Conservation (phyloP, 2,797 vertebrate genomes). For the Huso huso region DNA sequence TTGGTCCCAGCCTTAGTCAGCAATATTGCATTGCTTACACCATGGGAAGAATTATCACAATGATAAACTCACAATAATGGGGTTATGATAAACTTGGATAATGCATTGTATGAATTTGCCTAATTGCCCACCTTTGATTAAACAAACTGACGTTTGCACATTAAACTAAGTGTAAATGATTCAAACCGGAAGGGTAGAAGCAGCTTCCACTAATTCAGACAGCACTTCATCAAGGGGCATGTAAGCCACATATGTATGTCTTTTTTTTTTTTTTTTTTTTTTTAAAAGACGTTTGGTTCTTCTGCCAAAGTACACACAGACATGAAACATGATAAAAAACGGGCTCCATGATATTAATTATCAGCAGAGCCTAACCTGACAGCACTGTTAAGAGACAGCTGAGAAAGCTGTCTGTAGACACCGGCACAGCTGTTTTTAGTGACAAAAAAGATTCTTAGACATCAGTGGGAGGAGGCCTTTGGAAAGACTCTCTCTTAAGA, state of each 20-base stretch:
- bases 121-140: too few species aligned
- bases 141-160: too few species aligned
- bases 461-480: constrained; percentile 35
- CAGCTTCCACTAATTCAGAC: not conserved
- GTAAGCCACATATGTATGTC: not conserved
- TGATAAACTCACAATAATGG: too few species aligned
- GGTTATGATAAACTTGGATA: too few species aligned
- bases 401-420: constrained; percentile 39
- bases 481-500: constrained; percentile 22
- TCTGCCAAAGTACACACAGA: constrained; percentile 42
- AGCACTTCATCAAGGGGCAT: not conserved
- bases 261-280: too few species aligned
- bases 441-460: constrained; percentile 52
- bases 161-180: too few species aligned
- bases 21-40: too few species aligned
- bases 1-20: too few species aligned
- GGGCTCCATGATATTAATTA: constrained; percentile 50
- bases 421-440: constrained; percentile 52
- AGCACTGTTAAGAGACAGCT: constrained; percentile 45
- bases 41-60: too few species aligned
- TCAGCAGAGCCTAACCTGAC: constrained; percentile 38
- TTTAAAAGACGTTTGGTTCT: constrained; percentile 42
- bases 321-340: constrained; percentile 47
- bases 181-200: not conserved
- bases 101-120: too few species aligned